phyloP scores from a whole-genome alignment of 2,888 invertebrate species.

The Phoenoteleia sp. region DNA sequence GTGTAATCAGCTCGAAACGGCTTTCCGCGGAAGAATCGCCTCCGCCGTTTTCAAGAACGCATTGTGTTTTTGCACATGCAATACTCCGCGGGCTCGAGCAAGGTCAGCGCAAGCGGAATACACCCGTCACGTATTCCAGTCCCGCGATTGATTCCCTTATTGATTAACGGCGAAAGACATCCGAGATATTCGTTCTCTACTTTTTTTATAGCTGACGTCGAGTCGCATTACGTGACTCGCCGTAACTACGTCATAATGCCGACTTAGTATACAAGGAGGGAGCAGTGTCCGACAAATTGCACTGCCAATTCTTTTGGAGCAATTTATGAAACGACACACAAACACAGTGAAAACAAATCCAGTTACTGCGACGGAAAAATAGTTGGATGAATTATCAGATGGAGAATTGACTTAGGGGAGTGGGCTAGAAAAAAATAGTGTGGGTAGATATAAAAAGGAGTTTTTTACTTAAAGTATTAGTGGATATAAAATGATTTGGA shows the following conservation, averaged over 20 bases:
- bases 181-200: slow-evolving; percentile 26
- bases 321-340: slow-evolving; percentile 17
- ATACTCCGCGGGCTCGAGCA: not conserved
- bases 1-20: slow-evolving; percentile 29
- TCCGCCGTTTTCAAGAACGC: slow-evolving; percentile 22
- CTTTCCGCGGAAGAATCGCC: slow-evolving; percentile 28
- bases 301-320: slow-evolving; percentile 22
- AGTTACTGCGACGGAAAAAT: too few relatives aligned
- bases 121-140: slow-evolving; percentile 40
- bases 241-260: slow-evolving; percentile 16
- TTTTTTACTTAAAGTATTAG: too few relatives aligned
- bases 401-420: too few relatives aligned
- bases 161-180: slow-evolving; percentile 42
- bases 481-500: too few relatives aligned
- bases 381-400: too few relatives aligned
- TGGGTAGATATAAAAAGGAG: too few relatives aligned
- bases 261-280: too few relatives aligned
- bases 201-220: slow-evolving; percentile 38
- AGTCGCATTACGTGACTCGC: slow-evolving; percentile 41
- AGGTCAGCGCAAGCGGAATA: slow-evolving; percentile 49
- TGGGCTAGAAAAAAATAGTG: too few relatives aligned
- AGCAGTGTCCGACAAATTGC: slow-evolving; percentile 28
- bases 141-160: slow-evolving; percentile 45
- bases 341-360: too few relatives aligned
- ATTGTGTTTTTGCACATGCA: slow-evolving; percentile 27